These are phyloP conservation scores for Chinchilla lanigera DNA, from an alignment of 2,113 vertebrate species.

Conservation along the genomic window DNA sequence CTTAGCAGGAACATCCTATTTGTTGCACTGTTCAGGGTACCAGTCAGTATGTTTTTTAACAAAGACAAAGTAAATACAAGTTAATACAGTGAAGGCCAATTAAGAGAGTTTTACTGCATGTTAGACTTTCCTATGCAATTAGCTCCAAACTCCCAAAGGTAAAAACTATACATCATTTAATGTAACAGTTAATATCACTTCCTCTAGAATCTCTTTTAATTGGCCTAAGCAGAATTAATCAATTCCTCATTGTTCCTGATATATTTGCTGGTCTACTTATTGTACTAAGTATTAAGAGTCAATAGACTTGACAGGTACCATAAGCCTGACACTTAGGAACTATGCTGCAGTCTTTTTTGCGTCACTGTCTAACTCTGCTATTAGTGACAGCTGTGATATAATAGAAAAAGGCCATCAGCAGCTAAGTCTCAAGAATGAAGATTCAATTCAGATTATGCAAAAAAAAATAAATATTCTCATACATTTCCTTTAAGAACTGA, in stretches of 20 bases:
- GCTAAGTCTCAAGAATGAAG: constrained; percentile 13
- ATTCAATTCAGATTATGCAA: not conserved
- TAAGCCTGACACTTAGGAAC: not conserved
- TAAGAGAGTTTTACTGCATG: not conserved
- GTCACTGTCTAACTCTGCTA: not conserved
- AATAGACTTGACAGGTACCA: not conserved
- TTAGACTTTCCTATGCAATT: constrained; percentile 35
- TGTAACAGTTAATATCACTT: not conserved
- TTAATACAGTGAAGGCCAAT: not conserved
- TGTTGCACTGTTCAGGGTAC: not conserved
- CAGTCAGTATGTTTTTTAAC: not conserved
- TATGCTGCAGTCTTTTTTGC: not conserved
- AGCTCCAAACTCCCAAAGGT: not conserved
- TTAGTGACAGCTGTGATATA: not conserved
- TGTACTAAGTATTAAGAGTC: not conserved
- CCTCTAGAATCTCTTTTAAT: constrained; percentile 18
- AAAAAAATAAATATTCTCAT: not conserved
- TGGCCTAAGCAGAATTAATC: not conserved
- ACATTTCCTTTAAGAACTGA: not conserved
- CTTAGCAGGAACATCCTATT: not conserved
- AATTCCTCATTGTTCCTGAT: not conserved
- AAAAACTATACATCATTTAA: constrained; percentile 20
- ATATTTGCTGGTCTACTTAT: not conserved
- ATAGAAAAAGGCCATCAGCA: not conserved
- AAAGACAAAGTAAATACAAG: not conserved